Evolutionary conservation across 2,888 invertebrate species (phyloP).

Genomic region (Masnerella sp.): DNA sequence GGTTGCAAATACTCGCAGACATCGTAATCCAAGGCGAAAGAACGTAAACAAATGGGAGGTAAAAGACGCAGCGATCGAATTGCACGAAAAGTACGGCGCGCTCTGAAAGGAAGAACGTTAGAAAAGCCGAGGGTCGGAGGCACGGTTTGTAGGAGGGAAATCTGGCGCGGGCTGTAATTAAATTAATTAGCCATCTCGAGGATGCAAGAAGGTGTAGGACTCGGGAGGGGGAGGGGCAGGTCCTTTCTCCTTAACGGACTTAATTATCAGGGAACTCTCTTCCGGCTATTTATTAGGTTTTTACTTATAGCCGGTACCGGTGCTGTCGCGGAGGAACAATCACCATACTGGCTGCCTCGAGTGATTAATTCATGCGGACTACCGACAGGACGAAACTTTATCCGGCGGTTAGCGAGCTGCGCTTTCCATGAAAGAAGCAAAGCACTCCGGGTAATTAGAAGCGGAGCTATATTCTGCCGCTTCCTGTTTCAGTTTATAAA

Average conservation of each 20-base stretch:
- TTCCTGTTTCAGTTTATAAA: conserved; percentile 76
- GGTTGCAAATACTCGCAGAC: conserved; percentile 4
- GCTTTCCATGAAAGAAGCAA: conserved; percentile 72
- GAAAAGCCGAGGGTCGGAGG: conserved; percentile 21
- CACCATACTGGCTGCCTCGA: conserved; percentile 62
- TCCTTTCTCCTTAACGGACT: conserved; percentile 73
- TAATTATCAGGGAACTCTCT: conserved; percentile 74
- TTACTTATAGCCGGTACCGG: conserved; percentile 68
- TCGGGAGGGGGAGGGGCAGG: conserved; percentile 22
- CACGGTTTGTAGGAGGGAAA: conserved; percentile 61
- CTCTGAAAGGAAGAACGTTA: conserved; percentile 19
- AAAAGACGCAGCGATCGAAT: conserved; percentile 17
- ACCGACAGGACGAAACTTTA: conserved; percentile 68
- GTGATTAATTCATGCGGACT: conserved; percentile 61
- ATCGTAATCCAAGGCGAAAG: conserved; percentile 14
- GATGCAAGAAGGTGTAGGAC: conserved; percentile 68
- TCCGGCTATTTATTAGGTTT: conserved; percentile 76
- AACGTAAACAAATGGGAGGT: conserved; percentile 18
- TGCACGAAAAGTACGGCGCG: conserved; percentile 14
- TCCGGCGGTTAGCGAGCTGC: conserved; percentile 60
- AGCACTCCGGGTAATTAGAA: conserved; percentile 76
- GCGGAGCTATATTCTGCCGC: conserved; percentile 74
- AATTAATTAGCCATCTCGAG: conserved; percentile 76
- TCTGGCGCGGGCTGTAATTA: conserved; percentile 73
- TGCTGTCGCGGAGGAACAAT: conserved; percentile 69